Evolutionary conservation across 1,140 invertebrate species (phyloP).

Genomic region (Drosophila lacertosa): DNA sequence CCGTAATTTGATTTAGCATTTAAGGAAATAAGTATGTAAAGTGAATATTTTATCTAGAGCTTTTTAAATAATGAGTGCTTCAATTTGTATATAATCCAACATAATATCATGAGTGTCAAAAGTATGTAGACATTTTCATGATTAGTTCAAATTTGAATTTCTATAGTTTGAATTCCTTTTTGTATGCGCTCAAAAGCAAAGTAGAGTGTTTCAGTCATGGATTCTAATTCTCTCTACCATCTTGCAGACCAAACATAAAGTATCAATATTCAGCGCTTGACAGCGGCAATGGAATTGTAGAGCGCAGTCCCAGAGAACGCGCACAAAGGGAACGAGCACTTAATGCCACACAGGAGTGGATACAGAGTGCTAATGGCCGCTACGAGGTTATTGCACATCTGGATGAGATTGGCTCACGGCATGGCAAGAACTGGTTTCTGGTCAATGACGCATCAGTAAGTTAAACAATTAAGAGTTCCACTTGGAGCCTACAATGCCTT

Average conservation of each 20-base stretch:
- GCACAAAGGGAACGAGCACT: slow-evolving; percentile 87
- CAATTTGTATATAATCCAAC: slow-evolving; percentile 37
- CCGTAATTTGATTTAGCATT: too few species aligned
- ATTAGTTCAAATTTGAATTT: slow-evolving; percentile 32
- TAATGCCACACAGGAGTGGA: slow-evolving; percentile 88
- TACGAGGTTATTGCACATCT: slow-evolving; percentile 91
- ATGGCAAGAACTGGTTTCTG: slow-evolving; percentile 95
- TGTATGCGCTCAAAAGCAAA: slow-evolving; percentile 25
- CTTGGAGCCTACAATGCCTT: background rate
- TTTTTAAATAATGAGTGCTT: slow-evolving; percentile 33
- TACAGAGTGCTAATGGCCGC: slow-evolving; percentile 87
- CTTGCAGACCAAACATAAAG: slow-evolving; percentile 84
- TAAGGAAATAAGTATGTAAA: background rate
- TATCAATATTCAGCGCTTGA: slow-evolving; percentile 89
- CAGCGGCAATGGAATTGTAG: slow-evolving; percentile 85
- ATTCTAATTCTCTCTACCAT: background rate
- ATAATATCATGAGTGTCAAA: slow-evolving; percentile 25
- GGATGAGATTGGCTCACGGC: slow-evolving; percentile 91
- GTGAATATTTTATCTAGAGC: slow-evolving; percentile 13
- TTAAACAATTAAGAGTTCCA: too few species aligned
- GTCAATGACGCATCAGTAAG: slow-evolving; percentile 88
- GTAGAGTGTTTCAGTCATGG: too few species aligned
- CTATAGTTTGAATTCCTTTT: slow-evolving; percentile 26
- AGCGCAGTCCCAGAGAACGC: slow-evolving; percentile 88
- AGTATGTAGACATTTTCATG: slow-evolving; percentile 17